Evolutionary conservation across 2,113 vertebrate genomes (phyloP).

Genomic region (Cryptomyrus ogoouensis): DNA sequence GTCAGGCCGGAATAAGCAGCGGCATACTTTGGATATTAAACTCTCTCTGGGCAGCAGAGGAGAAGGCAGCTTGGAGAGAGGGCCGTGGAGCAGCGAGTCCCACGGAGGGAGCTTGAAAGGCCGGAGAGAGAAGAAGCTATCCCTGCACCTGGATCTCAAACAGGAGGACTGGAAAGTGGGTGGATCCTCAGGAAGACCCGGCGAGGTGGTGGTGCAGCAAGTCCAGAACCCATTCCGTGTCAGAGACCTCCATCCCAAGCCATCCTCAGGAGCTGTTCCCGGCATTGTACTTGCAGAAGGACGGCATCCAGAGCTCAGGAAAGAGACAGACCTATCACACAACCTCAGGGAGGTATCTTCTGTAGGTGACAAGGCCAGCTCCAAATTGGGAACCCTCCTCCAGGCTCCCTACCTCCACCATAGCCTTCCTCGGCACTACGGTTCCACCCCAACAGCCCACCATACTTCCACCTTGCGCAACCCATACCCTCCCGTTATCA

Average conservation of each 20-base stretch:
- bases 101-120: constrained; percentile 43
- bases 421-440: constrained; percentile 52
- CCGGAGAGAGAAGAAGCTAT: constrained; percentile 45
- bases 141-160: constrained; percentile 51
- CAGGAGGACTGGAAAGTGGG: constrained; percentile 47
- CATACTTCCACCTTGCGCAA: constrained; percentile 1
- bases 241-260: constrained; percentile 45
- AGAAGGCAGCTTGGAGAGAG: constrained; percentile 32
- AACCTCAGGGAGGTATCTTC: constrained; percentile 43
- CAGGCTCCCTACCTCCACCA: constrained; percentile 51
- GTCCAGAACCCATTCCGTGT: constrained; percentile 33
- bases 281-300: constrained; percentile 16
- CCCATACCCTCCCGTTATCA: constrained; percentile 12
- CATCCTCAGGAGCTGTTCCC: constrained; percentile 43
- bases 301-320: constrained; percentile 48
- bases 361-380: constrained; percentile 55
- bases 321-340: constrained; percentile 43
- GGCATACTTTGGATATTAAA: constrained; percentile 64
- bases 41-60: constrained; percentile 55
- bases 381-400: constrained; percentile 60
- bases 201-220: constrained; percentile 34
- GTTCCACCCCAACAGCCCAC: constrained; percentile 39
- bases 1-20: constrained; percentile 59
- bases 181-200: constrained; percentile 39
- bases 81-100: constrained; percentile 36